Conservation (phyloP, 2,113 vertebrate species). For the Alligator sinensis region DNA sequence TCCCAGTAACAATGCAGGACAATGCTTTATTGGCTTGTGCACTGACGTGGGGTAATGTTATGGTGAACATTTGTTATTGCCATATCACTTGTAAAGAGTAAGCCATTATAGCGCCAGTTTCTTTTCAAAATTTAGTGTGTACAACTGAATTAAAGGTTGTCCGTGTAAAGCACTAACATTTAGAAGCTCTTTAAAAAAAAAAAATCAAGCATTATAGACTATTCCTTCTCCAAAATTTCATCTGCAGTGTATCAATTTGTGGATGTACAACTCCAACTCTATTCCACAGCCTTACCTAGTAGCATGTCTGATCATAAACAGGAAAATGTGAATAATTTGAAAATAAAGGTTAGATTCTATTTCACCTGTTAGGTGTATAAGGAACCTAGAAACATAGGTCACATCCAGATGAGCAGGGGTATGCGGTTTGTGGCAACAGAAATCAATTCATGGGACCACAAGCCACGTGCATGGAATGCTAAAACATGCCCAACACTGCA, state of each 20-base stretch:
- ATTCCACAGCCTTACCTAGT: neutral
- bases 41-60: neutral
- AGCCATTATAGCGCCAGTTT: neutral
- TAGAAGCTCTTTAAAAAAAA: neutral
- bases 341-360: neutral
- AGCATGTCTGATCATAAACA: neutral
- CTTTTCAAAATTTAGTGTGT: neutral
- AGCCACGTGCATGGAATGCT: too few relatives aligned
- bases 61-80: accelerated
- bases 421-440: too few relatives aligned
- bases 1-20: neutral
- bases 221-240: neutral
- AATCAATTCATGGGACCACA: too few relatives aligned
- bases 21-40: neutral
- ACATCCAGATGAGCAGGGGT: too few relatives aligned
- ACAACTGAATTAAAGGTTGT: neutral
- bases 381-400: too few relatives aligned
- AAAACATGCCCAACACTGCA: too few relatives aligned
- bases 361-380: too few relatives aligned
- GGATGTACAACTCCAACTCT: neutral
- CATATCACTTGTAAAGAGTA: neutral
- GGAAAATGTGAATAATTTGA: neutral
- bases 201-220: neutral
- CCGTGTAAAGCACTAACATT: neutral
- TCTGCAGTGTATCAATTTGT: neutral